Percentiles rank a stretch among this genome's conserved stretches.
Conservation (phyloP, 2,113 vertebrate species). For the Colaptes auratus region DNA sequence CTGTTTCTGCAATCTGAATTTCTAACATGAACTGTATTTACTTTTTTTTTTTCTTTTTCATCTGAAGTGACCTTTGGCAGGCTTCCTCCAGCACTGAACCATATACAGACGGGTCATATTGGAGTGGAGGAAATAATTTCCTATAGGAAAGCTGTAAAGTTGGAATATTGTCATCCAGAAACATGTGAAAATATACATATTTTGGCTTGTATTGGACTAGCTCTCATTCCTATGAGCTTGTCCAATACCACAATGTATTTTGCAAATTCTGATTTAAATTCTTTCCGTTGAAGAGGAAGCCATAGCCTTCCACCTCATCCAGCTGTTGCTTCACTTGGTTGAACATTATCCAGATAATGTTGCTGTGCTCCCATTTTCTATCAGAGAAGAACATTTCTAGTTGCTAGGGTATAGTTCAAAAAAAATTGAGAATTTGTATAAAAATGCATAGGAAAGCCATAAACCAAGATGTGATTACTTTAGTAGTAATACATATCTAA, state of each 20-base stretch:
- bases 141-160: neutral
- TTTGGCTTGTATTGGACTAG: constrained; percentile 33
- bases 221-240: neutral
- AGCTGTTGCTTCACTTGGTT: constrained; percentile 29
- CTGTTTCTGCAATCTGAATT: constrained; percentile 59
- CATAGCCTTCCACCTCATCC: neutral
- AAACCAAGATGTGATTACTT: neutral
- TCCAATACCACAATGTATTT: constrained; percentile 1
- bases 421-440: neutral
- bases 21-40: neutral
- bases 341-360: neutral
- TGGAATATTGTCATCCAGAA: constrained; percentile 10
- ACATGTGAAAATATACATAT: neutral
- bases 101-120: neutral
- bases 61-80: constrained; percentile 46
- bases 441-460: neutral
- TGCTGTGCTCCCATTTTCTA: neutral
- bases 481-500: neutral
- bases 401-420: neutral
- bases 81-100: neutral
- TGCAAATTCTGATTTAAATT: constrained; percentile 52
- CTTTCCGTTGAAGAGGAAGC: constrained; percentile 37
- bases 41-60: constrained; percentile 7
- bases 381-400: neutral
- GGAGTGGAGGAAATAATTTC: constrained; percentile 24